Evolutionary conservation across 2,888 invertebrate species (phyloP), one percentile per base, ranked within the genome.

Genomic region (Synergus japonicus): DNA sequence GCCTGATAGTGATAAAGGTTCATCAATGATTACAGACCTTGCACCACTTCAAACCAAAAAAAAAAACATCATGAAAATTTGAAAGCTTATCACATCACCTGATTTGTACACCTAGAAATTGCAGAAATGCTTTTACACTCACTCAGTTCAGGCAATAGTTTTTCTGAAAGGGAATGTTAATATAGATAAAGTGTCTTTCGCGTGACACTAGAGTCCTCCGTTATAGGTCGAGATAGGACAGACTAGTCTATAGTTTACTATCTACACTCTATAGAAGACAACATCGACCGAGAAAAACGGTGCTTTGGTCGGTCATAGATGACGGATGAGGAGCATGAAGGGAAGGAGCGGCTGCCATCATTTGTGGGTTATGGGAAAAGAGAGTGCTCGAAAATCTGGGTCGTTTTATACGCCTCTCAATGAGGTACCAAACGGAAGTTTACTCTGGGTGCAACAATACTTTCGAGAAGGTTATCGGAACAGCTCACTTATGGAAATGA

Each of bases 351-450:
- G 41, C 54, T 73, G 54, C 54, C 73, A 73, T 73, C 73, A 73
- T 73, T 73, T 73, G 73, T 73, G 49, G 73, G 73, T 73, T 73
- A 73, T 73, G 73, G 73, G 73, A 73, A 73, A 73, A 49, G 73
- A 73, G 73, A 73, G 73, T 73, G 49, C 73, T 73, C 37, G 54
- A 73, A 49, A 73, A 73, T 73, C 73, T 73, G 73, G 73, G 73
- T 73, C 73, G 73, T 73, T 73, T 73, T 41, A 54, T 73, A 73
- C n/a, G 37, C 29, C 37, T 54, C 54, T 58, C 54, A 73, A 73
- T 58, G 54, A 54, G 37, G 73, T 37, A 73, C 73, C 73, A 58
- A 73, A 73, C 54, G 49, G 37, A 73, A 73, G 8, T 49, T 29
- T 73, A 73, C 54, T 73, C 49, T 37, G 29, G 37, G 54, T 73